These are phyloP conservation scores for Neodiprion virginianus DNA, from an alignment of 1,140 invertebrate species.

Conservation along the genomic window DNA sequence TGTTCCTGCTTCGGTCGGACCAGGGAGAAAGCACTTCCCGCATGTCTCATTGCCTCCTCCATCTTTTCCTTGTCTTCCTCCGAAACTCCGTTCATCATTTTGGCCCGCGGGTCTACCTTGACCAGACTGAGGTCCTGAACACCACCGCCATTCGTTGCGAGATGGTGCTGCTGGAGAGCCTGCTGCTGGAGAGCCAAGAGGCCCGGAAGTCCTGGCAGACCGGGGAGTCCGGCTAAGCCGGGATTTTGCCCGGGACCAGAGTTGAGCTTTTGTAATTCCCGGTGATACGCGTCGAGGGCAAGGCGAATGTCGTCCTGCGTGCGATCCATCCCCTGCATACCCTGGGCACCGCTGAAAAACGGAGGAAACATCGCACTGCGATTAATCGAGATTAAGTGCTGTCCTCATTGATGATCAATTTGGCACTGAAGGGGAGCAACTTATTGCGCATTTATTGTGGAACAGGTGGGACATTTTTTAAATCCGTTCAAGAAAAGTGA, in stretches of 20 bases:
- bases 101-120: slow-evolving; percentile 71
- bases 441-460: background rate
- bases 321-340: slow-evolving; percentile 71
- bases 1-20: slow-evolving; percentile 80
- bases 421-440: background rate
- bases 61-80: slow-evolving; percentile 70
- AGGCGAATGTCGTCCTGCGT: slow-evolving; percentile 87
- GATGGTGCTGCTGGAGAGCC: slow-evolving; percentile 69
- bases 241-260: slow-evolving; percentile 66
- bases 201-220: slow-evolving; percentile 69
- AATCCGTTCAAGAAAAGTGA: too few species aligned
- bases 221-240: slow-evolving; percentile 60
- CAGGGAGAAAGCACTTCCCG: slow-evolving; percentile 84
- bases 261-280: slow-evolving; percentile 88
- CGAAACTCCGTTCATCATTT: slow-evolving; percentile 74
- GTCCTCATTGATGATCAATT: slow-evolving; percentile 64
- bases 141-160: slow-evolving; percentile 68
- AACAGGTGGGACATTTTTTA: background rate
- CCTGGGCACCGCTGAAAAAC: slow-evolving; percentile 72
- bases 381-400: slow-evolving; percentile 65
- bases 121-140: slow-evolving; percentile 88
- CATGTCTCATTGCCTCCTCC: slow-evolving; percentile 78
- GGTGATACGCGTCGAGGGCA: slow-evolving; percentile 89
- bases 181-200: slow-evolving; percentile 78
- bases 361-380: slow-evolving; percentile 75